These are phyloP conservation scores for Oncorhynchus tshawytscha DNA, from an alignment of 2,113 vertebrate genomes.

Conservation along the genomic window DNA sequence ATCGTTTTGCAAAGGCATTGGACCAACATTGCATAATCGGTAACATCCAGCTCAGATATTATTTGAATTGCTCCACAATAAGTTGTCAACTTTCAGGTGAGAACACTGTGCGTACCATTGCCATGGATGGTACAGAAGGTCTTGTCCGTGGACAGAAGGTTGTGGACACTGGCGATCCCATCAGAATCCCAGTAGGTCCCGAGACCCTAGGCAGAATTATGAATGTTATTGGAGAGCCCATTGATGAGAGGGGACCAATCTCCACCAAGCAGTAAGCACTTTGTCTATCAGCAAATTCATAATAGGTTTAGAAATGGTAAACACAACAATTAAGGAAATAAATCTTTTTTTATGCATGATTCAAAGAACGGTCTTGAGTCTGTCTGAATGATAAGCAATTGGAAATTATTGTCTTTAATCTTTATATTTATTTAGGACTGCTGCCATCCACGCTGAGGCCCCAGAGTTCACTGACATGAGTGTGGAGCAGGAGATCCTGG, in stretches of 20 bases:
- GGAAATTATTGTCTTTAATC: background rate
- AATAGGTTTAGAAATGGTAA: no score
- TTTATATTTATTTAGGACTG: conserved; percentile 71
- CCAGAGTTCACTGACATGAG: conserved; percentile 98
- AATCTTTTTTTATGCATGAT: background rate
- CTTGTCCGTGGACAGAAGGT: conserved; percentile 95
- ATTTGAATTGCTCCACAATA: background rate
- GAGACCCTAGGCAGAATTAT: conserved; percentile 97
- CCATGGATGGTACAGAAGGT: conserved; percentile 97
- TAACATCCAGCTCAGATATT: no score
- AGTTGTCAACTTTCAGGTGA: conserved; percentile 76
- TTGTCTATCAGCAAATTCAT: background rate
- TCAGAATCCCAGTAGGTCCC: conserved; percentile 94
- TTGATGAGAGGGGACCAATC: conserved; percentile 96
- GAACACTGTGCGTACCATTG: conserved; percentile 94
- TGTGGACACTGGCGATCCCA: conserved; percentile 91
- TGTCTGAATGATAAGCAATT: background rate
- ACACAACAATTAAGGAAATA: no score
- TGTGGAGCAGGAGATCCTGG: conserved; percentile 97
- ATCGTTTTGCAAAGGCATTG: background rate
- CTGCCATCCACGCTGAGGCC: conserved; percentile 95
- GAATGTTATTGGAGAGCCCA: conserved; percentile 98
- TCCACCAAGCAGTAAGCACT: conserved; percentile 89
- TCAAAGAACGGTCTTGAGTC: background rate
- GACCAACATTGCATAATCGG: background rate